Evolutionary conservation across 1,140 invertebrate species (phyloP).

Genomic region (Papilio polytes): DNA sequence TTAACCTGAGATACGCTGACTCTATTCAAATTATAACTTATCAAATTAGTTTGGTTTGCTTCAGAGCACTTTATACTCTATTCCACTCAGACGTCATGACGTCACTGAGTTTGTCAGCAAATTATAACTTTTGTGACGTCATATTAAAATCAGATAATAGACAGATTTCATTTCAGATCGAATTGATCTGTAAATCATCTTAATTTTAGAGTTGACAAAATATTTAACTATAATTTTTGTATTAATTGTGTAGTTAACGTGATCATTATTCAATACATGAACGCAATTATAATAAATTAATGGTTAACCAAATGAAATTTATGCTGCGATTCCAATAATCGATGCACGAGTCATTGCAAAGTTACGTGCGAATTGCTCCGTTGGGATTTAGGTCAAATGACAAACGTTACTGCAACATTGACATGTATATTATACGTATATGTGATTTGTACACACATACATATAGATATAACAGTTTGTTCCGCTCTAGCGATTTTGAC

Average conservation of each 20-base stretch:
- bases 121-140: not conserved
- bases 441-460: not conserved
- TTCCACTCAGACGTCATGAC: not conserved
- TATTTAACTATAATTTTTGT: not conserved
- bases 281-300: not conserved
- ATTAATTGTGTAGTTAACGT: not conserved
- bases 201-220: not conserved
- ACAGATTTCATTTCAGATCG: not conserved
- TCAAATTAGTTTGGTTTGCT: slow-evolving; percentile 5
- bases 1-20: not conserved
- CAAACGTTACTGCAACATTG: not conserved
- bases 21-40: slow-evolving; percentile 11
- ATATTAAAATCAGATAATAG: slow-evolving; percentile 2
- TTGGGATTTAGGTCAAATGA: slow-evolving; percentile 4
- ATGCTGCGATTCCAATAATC: not conserved
- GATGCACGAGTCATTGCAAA: not conserved
- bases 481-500: not conserved
- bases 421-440: not conserved
- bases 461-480: not conserved
- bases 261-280: not conserved
- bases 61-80: not conserved
- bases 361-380: not conserved
- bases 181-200: not conserved
- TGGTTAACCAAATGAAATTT: not conserved
- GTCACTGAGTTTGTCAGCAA: not conserved